Evolutionary conservation across 2,888 invertebrate species (phyloP), one percentile per base, ranked within the genome.

Genomic region (Thecophora atra): DNA sequence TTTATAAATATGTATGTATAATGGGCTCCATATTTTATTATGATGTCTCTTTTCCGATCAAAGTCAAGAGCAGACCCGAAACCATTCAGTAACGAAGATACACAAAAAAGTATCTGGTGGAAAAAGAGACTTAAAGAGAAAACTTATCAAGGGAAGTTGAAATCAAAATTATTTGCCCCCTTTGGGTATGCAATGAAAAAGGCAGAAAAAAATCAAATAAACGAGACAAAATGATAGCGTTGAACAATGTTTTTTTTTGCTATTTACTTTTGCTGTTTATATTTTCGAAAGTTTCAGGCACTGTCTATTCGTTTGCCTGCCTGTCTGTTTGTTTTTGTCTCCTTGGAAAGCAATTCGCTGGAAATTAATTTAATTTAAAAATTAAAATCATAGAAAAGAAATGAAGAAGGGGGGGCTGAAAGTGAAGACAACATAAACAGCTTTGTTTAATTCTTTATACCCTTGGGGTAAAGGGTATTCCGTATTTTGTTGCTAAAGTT

Each of bases 131-230:
- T 37, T 37, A 37, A 37, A 37, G 2, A 37, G 37, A 37, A 1
- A 37, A 37, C 7, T 37, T 37, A 37, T 37, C 37, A 2, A 60
- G 17, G 28, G 30, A 19, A 11, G n/a, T n/a, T 60, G 17, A 60
- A 60, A 28, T 30, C 13, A 60, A 60, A n/a, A 56, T n/a, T n/a
- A n/a, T 4, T 56, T 56, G 56, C 24, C 15, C 56, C 56, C 11
- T 56, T 56, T 56, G 56, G 15, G 26, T 56, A 56, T 56, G 56
- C 56, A 56, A 56, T 11, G 11, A 56, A 56, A 26, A 56, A 26
- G 7, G 5, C 21, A 19, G 24, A 15, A 13, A 37, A 37, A 2
- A 37, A 37, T 11, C 11, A 37, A 37, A 56, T 56, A 56, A 56
- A 56, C 56, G 56, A 56, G 56, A 21, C 24, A 56, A 56, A 56